These are phyloP conservation scores for Balaenoptera acutorostrata DNA, from an alignment of 2,113 vertebrate species.

Conservation along the genomic window DNA sequence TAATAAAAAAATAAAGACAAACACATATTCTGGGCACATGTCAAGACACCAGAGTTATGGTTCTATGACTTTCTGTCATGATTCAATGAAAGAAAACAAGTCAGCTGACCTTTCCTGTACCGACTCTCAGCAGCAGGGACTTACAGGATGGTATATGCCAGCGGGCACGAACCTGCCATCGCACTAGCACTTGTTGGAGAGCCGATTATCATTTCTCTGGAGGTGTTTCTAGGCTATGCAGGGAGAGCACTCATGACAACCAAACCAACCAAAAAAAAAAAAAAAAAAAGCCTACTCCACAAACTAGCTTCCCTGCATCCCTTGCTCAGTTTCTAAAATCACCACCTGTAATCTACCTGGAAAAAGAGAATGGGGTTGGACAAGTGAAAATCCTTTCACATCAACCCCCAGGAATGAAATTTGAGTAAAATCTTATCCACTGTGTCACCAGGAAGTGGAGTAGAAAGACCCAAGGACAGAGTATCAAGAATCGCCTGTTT, in stretches of 20 bases:
- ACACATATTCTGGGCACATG: not conserved
- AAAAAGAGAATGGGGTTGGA: not conserved
- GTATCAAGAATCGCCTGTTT: not conserved
- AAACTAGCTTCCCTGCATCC: not conserved
- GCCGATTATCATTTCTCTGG: not conserved
- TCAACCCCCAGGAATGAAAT: not conserved
- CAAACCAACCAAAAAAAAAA: not conserved
- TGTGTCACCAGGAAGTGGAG: not conserved
- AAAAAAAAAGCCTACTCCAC: not conserved
- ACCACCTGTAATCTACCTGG: not conserved
- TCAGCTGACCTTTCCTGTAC: not conserved
- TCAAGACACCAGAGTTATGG: not conserved
- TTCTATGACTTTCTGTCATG: not conserved
- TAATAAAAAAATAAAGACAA: not conserved
- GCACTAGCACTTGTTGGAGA: not conserved
- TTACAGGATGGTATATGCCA: not conserved
- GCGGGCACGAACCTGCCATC: not conserved
- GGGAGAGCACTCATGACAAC: not conserved
- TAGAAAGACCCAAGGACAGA: not conserved
- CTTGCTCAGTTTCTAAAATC: not conserved
- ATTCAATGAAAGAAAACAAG: not conserved
- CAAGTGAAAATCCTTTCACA: not conserved
- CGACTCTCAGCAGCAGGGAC: not conserved
- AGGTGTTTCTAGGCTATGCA: not conserved
- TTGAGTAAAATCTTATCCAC: not conserved